phyloP scores from a whole-genome alignment of 2,888 invertebrate species.

The Scaptomyza cyrtandrae region DNA sequence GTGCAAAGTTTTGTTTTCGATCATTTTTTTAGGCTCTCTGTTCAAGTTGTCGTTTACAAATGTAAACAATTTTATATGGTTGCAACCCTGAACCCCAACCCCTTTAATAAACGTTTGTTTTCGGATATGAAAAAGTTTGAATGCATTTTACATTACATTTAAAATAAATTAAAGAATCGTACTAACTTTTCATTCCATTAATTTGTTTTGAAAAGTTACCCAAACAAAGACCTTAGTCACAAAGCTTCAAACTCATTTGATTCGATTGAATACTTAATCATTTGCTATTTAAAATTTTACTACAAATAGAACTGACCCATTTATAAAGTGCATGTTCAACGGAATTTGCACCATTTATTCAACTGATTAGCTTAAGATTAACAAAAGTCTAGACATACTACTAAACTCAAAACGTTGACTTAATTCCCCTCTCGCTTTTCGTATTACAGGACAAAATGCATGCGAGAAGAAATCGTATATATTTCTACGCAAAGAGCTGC shows the following conservation, averaged over 20 bases:
- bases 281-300: background rate
- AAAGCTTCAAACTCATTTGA: background rate
- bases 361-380: constrained; percentile 19
- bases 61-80: background rate
- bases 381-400: background rate
- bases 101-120: no score
- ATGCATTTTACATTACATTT: background rate
- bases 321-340: constrained; percentile 25
- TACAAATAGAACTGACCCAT: constrained; percentile 13
- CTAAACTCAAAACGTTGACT: background rate
- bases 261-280: background rate
- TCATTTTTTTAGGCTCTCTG: constrained; percentile 15
- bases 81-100: background rate
- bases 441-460: constrained; percentile 91
- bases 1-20: constrained; percentile 34
- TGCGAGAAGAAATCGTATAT: constrained; percentile 96
- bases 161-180: no score
- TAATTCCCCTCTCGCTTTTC: background rate
- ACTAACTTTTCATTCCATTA: background rate
- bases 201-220: background rate
- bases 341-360: background rate
- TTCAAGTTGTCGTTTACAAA: constrained; percentile 25
- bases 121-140: background rate
- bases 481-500: constrained; percentile 97
- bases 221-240: background rate